These are phyloP conservation scores for Chalcosyrphus nemorum DNA, from an alignment of 2,888 invertebrate species.

Conservation along the genomic window DNA sequence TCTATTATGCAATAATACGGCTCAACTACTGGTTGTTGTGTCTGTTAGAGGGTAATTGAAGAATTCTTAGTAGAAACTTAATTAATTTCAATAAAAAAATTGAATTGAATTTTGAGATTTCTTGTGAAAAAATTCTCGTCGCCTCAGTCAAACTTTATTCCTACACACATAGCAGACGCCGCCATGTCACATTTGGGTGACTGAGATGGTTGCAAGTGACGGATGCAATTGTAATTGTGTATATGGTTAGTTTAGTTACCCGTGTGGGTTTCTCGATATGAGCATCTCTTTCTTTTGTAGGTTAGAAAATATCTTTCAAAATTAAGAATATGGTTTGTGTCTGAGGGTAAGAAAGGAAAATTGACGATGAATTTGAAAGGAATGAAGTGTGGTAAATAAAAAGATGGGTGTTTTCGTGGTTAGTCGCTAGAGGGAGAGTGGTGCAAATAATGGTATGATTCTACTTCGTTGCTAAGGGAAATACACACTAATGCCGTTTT, in stretches of 20 bases:
- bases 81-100: conserved; percentile 59
- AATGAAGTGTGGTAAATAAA: conserved; percentile 35
- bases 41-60: conserved; percentile 5
- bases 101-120: conserved; percentile 57
- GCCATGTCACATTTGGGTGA: conserved; percentile 72
- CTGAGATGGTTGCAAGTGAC: conserved; percentile 53
- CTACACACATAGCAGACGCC: conserved; percentile 71
- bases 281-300: neutral
- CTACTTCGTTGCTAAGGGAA: no score
- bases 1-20: conserved; percentile 58
- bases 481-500: no score
- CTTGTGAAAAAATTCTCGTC: conserved; percentile 67
- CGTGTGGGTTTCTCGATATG: conserved; percentile 18
- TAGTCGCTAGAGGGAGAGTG: neutral
- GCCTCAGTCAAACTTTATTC: conserved; percentile 67
- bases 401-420: neutral
- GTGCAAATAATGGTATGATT: neutral
- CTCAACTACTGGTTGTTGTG: conserved; percentile 6
- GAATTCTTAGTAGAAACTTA: conserved; percentile 55
- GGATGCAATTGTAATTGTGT: neutral
- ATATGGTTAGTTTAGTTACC: conserved; percentile 25
- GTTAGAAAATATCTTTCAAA: conserved; percentile 32
- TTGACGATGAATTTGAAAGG: neutral
- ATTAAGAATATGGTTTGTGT: conserved; percentile 20
- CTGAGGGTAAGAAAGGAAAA: conserved; percentile 1